Percentiles rank a stretch among this genome's conserved stretches.
Evolutionary conservation across 1,140 invertebrate species (phyloP).

Genomic region (Orchestia grillus): DNA sequence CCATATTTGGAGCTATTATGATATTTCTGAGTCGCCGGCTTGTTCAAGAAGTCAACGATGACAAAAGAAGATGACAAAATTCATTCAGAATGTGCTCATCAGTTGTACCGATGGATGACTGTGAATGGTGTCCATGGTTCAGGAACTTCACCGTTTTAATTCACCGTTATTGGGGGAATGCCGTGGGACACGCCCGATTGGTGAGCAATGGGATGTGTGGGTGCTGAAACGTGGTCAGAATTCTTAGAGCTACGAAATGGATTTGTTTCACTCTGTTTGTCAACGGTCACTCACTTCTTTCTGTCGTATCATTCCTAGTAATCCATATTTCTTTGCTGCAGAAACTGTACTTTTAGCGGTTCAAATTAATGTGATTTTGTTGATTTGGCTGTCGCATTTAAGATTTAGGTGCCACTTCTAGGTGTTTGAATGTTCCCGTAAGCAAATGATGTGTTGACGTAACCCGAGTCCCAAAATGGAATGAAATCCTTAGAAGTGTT

Average conservation of each 20-base stretch:
- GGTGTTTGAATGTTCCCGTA: not conserved
- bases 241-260: not conserved
- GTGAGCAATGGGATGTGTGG: not conserved
- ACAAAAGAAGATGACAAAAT: not conserved
- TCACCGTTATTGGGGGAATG: not conserved
- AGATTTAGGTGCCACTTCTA: not conserved
- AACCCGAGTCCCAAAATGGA: not conserved
- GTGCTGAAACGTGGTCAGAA: not conserved
- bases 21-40: not conserved
- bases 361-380: not conserved
- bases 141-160: not conserved
- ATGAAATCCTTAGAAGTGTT: too few species aligned
- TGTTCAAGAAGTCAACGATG: not conserved
- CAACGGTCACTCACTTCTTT: not conserved
- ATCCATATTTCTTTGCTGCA: not conserved
- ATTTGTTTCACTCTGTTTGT: not conserved
- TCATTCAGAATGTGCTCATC: not conserved
- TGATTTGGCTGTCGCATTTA: not conserved
- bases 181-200: not conserved
- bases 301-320: not conserved
- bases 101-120: not conserved
- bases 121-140: not conserved
- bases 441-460: not conserved
- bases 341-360: not conserved
- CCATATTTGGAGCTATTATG: too few species aligned